Conservation (phyloP, 2,797 vertebrate species). For the Epinephelus coioides region DNA sequence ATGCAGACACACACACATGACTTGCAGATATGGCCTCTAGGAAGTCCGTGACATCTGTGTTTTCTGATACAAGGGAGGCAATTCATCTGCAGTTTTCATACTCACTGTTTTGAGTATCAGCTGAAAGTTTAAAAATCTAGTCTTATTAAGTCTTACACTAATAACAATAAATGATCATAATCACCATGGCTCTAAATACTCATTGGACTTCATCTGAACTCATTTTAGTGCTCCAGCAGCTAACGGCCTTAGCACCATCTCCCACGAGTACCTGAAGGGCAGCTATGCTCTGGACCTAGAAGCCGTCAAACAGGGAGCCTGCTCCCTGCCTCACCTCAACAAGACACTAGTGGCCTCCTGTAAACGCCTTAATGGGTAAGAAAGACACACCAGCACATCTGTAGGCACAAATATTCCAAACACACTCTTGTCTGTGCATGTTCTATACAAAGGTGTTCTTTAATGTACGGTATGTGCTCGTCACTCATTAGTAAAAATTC, state of each 20-base stretch:
- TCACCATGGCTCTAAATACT: neutral
- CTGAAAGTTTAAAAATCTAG: too few relatives aligned
- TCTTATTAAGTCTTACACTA: neutral
- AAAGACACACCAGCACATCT: neutral
- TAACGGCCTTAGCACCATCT: constrained; percentile 94
- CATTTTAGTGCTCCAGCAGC: constrained; percentile 79
- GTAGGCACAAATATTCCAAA: neutral
- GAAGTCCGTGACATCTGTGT: neutral
- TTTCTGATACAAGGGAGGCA: neutral
- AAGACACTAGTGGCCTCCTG: constrained; percentile 93
- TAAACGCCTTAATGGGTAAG: constrained; percentile 93
- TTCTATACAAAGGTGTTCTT: constrained; percentile 1
- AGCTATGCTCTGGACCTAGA: constrained; percentile 96
- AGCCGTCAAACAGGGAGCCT: constrained; percentile 92
- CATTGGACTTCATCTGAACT: constrained; percentile 13
- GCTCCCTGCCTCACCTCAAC: constrained; percentile 93
- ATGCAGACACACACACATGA: neutral
- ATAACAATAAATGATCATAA: neutral
- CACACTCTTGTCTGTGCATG: neutral
- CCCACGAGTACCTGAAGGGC: constrained; percentile 96
- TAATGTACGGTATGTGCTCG: neutral
- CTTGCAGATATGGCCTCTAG: neutral
- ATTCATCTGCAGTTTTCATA: neutral
- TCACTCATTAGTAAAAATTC: neutral
- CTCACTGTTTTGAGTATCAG: neutral